These are phyloP conservation scores for Drosophila parabipectinata DNA, from an alignment of 1,140 invertebrate species.

Conservation along the genomic window DNA sequence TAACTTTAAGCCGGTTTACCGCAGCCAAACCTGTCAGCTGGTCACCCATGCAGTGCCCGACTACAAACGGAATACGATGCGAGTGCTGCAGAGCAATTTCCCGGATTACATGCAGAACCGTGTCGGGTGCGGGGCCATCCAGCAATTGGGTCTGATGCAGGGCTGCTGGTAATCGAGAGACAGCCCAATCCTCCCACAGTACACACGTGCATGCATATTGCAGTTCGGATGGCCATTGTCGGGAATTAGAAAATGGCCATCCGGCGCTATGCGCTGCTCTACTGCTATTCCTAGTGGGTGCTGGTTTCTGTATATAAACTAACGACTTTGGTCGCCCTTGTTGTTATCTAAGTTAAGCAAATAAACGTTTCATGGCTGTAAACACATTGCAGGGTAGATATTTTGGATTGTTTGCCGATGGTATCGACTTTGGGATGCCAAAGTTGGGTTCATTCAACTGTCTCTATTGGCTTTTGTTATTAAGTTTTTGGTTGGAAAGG, in stretches of 20 bases:
- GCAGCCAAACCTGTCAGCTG: constrained; percentile 85
- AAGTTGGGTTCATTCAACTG: constrained; percentile 15
- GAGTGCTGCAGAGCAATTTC: constrained; percentile 87
- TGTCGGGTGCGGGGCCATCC: constrained; percentile 86
- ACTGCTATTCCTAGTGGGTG: constrained; percentile 26
- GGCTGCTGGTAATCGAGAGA: constrained; percentile 72
- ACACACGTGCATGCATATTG: constrained; percentile 36
- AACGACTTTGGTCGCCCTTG: constrained; percentile 49
- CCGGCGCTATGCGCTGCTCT: background rate
- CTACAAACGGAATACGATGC: constrained; percentile 85
- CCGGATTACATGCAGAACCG: constrained; percentile 87
- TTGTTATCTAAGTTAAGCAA: constrained; percentile 68
- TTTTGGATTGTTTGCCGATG: constrained; percentile 3
- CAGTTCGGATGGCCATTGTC: constrained; percentile 40
- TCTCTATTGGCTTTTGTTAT: constrained; percentile 15
- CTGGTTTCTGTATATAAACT: constrained; percentile 61
- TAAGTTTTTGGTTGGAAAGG: constrained; percentile 5
- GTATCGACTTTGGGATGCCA: background rate
- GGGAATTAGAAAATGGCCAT: constrained; percentile 15
- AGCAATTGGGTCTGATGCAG: constrained; percentile 85
- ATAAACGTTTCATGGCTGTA: constrained; percentile 43
- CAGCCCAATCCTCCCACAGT: background rate
- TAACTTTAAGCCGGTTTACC: constrained; percentile 85
- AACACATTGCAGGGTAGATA: constrained; percentile 20
- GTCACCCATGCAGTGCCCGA: constrained; percentile 86